Conservation (phyloP, 2,113 vertebrate genomes). For the Amphiprion percula region DNA sequence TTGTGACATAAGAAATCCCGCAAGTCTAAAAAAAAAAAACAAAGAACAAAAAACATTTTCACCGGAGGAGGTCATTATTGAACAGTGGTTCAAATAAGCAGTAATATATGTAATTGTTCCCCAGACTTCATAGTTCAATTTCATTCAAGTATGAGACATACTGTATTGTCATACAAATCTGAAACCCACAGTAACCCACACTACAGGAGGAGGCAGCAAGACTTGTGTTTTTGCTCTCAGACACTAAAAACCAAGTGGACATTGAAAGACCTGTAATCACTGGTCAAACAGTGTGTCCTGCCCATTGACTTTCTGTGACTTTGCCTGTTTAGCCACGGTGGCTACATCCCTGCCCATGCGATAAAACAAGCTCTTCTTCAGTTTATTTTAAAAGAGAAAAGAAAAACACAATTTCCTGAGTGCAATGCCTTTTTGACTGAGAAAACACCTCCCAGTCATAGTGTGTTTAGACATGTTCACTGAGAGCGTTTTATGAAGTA, state of each 20-base stretch:
- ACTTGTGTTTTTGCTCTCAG: background rate
- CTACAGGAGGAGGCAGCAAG: background rate
- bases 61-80: background rate
- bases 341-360: slow-evolving; percentile 8
- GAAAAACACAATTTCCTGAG: background rate
- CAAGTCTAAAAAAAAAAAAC: no score
- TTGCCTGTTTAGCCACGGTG: slow-evolving; percentile 8
- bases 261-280: background rate
- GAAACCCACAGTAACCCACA: background rate
- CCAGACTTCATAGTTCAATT: background rate
- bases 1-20: no score
- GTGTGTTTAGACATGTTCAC: slow-evolving; percentile 17
- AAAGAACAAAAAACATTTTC: no score
- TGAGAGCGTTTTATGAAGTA: background rate
- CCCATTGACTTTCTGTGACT: background rate
- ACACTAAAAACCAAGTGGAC: background rate
- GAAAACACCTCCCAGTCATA: background rate
- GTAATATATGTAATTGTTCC: background rate
- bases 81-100: background rate
- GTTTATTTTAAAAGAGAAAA: slow-evolving; percentile 2
- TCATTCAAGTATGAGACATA: no score
- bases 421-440: background rate
- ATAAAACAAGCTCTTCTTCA: slow-evolving; percentile 4
- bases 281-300: background rate
- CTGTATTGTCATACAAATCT: background rate